A percentile compares a stretch with the other conserved stretches of the same genome.
Evolutionary conservation across 2,797 vertebrate species (phyloP).

Genomic region (Mus caroli): DNA sequence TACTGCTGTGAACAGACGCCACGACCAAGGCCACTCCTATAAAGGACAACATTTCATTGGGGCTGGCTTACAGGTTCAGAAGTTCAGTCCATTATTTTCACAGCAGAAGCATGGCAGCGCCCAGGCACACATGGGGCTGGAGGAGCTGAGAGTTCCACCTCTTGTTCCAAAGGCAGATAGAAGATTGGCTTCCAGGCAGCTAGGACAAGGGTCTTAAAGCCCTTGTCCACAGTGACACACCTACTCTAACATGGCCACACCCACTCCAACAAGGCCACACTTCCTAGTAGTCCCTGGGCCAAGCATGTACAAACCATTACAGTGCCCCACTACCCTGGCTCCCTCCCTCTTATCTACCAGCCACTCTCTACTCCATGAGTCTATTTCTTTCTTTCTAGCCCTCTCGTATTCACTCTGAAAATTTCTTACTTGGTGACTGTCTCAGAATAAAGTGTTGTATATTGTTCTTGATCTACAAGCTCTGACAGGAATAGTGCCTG

Average conservation of each 20-base stretch:
- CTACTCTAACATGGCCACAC: neutral
- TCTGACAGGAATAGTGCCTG: neutral
- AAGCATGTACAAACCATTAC: neutral
- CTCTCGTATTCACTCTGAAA: slow-evolving; percentile 22
- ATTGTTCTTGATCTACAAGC: slow-evolving; percentile 20
- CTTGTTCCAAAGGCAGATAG: neutral
- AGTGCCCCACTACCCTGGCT: neutral
- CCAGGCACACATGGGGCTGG: neutral
- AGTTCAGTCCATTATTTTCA: neutral
- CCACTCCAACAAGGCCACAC: neutral
- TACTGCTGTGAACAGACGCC: neutral
- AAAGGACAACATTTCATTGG: neutral
- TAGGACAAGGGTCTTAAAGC: neutral
- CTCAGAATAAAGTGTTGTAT: slow-evolving; percentile 48
- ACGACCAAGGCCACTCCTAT: neutral
- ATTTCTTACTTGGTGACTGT: slow-evolving; percentile 53
- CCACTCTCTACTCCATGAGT: neutral
- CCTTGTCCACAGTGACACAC: neutral
- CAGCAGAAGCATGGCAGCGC: neutral
- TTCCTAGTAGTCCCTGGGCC: neutral
- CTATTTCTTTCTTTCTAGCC: slow-evolving; percentile 47
- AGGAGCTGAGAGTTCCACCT: neutral
- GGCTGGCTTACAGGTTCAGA: neutral
- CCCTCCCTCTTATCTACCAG: neutral
- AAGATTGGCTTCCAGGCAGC: neutral